Evolutionary conservation across 2,888 invertebrate species (phyloP), one percentile per base, ranked within the genome.

Genomic region (Lasioglossum pauxillum): DNA sequence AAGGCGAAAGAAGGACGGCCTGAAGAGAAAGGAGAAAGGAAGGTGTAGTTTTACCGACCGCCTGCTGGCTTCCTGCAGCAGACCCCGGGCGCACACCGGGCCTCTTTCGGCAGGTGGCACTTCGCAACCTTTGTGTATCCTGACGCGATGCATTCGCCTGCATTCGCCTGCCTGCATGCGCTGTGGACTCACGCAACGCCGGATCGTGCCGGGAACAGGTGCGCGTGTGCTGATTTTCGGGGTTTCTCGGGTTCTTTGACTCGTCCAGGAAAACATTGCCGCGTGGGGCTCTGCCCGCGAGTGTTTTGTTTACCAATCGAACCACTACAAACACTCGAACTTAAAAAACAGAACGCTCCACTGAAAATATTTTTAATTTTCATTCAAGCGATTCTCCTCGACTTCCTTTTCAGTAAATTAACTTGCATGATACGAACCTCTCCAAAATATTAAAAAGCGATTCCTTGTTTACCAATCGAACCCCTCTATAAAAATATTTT

Each of bases 111-210:
- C 92, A 91, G 91, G 92, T 91, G 91, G 91, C 85, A 91, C 89
- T 87, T 88, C 88, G 87, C 88, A 90, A 92, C 90, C 92, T 92
- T 91, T 91, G 90, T 91, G 91, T 92, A 92, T 93, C 92, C 92
- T 89, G 90, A 80, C 76, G 90, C 75, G 87, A 88, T 90, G 91
- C 92, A 84, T 91, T 92, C 87, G 87, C 90, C 84, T 89, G 87
- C 88, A 78, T 85, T 90, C 72, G 87, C 88, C 89, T 88, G 91
- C 27, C 60, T 60, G 60, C 27, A 60, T 60, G 60, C 60, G 31
- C 60, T n/a, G 53, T 14, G 60, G 60, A 35, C 82, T 83, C 87
- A 77, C 79, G 83, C 85, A 76, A 83, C 67, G 75, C 84, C 72
- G 89, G 90, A 86, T 86, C 89, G 88, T 89, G 89, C 89, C 83